Conservation (phyloP, 2,113 vertebrate genomes). For the Eleginops maclovinus region DNA sequence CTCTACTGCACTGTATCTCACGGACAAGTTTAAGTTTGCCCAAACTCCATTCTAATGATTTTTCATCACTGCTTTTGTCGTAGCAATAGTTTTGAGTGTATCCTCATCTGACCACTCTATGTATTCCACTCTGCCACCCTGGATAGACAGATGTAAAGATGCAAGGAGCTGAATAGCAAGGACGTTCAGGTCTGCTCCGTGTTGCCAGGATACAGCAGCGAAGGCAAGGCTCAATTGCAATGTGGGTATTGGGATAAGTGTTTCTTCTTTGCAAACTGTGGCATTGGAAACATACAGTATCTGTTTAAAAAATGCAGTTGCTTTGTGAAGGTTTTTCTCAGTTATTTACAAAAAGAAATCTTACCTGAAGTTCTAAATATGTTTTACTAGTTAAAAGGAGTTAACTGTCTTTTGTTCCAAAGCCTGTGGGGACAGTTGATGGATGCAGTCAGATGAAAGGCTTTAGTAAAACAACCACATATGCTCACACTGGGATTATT, state of each 20-base stretch:
- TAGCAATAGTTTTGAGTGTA: slow-evolving; percentile 65
- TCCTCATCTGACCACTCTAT: slow-evolving; percentile 70
- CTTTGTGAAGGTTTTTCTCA: slow-evolving; percentile 23
- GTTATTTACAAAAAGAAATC: background rate
- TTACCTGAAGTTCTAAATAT: background rate
- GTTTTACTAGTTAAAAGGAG: background rate
- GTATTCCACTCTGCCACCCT: slow-evolving; percentile 55
- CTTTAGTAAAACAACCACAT: slow-evolving; percentile 43
- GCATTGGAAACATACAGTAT: slow-evolving; percentile 49
- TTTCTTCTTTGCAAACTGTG: slow-evolving; percentile 52
- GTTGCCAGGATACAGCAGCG: slow-evolving; percentile 81
- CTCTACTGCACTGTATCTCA: background rate
- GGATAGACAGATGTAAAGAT: slow-evolving; percentile 75
- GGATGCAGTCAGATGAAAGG: slow-evolving; percentile 38
- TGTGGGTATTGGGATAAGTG: slow-evolving; percentile 57
- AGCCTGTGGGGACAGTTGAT: slow-evolving; percentile 37
- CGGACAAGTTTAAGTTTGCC: background rate
- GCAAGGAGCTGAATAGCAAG: slow-evolving; percentile 73
- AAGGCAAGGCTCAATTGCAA: slow-evolving; percentile 61
- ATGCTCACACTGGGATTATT: slow-evolving; percentile 45
- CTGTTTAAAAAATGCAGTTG: slow-evolving; percentile 26
- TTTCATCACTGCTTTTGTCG: slow-evolving; percentile 47
- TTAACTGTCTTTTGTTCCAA: slow-evolving; percentile 7
- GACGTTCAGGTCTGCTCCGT: slow-evolving; percentile 74
- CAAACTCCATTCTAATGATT: slow-evolving; percentile 27